These are phyloP conservation scores for Conus canariensis DNA, from an alignment of 2,888 invertebrate species.

Conservation along the genomic window DNA sequence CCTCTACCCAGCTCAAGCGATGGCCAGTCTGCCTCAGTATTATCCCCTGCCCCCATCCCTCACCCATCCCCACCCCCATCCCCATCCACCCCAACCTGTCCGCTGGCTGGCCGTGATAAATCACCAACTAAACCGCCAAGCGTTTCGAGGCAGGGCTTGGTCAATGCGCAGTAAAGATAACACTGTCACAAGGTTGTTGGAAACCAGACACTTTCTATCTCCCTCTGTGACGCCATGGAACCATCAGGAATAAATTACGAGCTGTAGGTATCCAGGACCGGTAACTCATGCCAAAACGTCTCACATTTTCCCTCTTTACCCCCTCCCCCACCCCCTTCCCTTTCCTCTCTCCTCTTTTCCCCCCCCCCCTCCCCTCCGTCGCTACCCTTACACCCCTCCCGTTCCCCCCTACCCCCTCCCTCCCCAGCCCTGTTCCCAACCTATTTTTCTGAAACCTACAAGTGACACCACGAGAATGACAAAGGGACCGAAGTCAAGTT, in stretches of 20 bases:
- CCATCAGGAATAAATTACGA: conserved; percentile 38
- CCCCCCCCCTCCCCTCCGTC: not conserved
- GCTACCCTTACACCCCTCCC: not conserved
- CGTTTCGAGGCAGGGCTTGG: not conserved
- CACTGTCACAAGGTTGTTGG: conserved; percentile 16
- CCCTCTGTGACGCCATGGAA: not conserved
- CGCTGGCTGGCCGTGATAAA: not conserved
- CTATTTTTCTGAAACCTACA: not conserved
- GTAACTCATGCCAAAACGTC: conserved; percentile 21
- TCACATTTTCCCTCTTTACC: not conserved
- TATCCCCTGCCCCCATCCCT: too few species aligned
- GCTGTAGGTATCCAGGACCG: not conserved
- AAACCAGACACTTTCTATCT: conserved; percentile 35
- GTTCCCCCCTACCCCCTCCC: not conserved
- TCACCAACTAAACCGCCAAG: not conserved
- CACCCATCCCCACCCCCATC: too few species aligned
- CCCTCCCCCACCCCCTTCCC: not conserved
- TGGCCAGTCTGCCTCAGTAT: too few species aligned
- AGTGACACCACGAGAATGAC: too few species aligned
- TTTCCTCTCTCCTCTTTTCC: not conserved
- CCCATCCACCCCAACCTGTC: too few species aligned
- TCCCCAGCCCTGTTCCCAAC: not conserved
- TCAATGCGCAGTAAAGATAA: conserved; percentile 19
- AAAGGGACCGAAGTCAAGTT: too few species aligned
- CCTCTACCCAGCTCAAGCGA: too few species aligned